Percentiles rank a stretch among this genome's conserved stretches.
phyloP scores from a whole-genome alignment of 2,888 invertebrate genomes.

The Apotomis turbidana region DNA sequence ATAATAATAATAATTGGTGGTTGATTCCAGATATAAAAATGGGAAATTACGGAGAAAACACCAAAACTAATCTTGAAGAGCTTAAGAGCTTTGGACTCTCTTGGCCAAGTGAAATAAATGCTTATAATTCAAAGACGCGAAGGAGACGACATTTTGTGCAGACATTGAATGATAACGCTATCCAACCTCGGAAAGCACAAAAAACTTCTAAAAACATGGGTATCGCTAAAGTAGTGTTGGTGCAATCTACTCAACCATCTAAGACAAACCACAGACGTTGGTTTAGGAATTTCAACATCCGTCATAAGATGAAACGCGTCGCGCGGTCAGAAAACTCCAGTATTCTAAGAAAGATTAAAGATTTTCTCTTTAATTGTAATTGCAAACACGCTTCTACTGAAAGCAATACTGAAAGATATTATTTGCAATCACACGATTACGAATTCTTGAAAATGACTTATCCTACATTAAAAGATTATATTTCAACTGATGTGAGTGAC shows the following conservation, averaged over 20 bases:
- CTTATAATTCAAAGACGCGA: background rate
- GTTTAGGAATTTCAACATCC: background rate
- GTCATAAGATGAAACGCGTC: slow-evolving; percentile 3
- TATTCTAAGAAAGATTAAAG: background rate
- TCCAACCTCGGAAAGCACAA: background rate
- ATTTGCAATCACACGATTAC: background rate
- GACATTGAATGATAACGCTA: too few species aligned
- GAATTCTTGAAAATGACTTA: background rate
- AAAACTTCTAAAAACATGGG: background rate
- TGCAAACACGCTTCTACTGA: background rate
- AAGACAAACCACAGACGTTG: background rate
- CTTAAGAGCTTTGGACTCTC: background rate
- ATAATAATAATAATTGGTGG: too few species aligned
- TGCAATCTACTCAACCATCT: slow-evolving; percentile 2
- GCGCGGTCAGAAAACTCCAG: background rate
- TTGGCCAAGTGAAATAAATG: background rate
- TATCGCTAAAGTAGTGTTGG: slow-evolving; percentile 9
- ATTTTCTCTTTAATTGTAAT: background rate
- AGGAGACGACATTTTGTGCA: background rate
- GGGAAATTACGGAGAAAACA: background rate
- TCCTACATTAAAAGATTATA: background rate
- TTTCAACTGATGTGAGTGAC: background rate
- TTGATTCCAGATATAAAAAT: slow-evolving; percentile 5
- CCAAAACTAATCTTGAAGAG: background rate
- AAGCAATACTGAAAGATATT: background rate